phyloP scores from a whole-genome alignment of 2,888 invertebrate genomes.

The Tachina fera region DNA sequence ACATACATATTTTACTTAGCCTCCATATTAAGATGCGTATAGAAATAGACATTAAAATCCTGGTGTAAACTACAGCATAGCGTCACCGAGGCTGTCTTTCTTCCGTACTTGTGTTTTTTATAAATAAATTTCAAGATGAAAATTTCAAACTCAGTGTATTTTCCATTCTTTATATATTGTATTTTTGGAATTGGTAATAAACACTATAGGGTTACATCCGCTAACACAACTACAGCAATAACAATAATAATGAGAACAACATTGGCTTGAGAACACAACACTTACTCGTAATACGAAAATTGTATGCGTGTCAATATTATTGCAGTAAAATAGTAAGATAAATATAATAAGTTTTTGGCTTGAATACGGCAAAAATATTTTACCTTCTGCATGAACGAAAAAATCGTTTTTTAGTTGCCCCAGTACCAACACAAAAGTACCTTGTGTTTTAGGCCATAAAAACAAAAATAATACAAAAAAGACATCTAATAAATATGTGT shows the following conservation, averaged over 20 bases:
- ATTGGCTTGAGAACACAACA: slow-evolving; percentile 5
- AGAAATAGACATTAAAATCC: slow-evolving; percentile 59
- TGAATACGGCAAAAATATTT: slow-evolving; percentile 65
- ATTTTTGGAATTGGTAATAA: slow-evolving; percentile 70
- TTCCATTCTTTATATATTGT: slow-evolving; percentile 21
- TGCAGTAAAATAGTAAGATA: slow-evolving; percentile 54
- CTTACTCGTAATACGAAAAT: neutral
- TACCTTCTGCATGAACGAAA: slow-evolving; percentile 69
- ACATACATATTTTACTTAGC: neutral
- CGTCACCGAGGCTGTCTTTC: slow-evolving; percentile 65
- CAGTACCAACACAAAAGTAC: slow-evolving; percentile 35
- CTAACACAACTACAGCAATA: slow-evolving; percentile 29
- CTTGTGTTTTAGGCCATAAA: slow-evolving; percentile 68
- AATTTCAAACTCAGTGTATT: slow-evolving; percentile 50
- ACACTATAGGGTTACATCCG: slow-evolving; percentile 71
- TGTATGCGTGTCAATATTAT: slow-evolving; percentile 51
- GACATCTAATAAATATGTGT: neutral
- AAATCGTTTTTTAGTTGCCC: slow-evolving; percentile 28
- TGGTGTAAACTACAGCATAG: slow-evolving; percentile 60
- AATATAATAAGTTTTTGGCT: slow-evolving; percentile 67
- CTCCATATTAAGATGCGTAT: slow-evolving; percentile 25
- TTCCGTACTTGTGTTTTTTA: slow-evolving; percentile 46
- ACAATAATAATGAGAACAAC: neutral
- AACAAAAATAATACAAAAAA: slow-evolving; percentile 21
- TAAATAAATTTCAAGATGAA: slow-evolving; percentile 66